A percentile compares a stretch with the other conserved stretches of the same genome.
Evolutionary conservation across 2,113 vertebrate species (phyloP).

Genomic region (Chrysemys picta): DNA sequence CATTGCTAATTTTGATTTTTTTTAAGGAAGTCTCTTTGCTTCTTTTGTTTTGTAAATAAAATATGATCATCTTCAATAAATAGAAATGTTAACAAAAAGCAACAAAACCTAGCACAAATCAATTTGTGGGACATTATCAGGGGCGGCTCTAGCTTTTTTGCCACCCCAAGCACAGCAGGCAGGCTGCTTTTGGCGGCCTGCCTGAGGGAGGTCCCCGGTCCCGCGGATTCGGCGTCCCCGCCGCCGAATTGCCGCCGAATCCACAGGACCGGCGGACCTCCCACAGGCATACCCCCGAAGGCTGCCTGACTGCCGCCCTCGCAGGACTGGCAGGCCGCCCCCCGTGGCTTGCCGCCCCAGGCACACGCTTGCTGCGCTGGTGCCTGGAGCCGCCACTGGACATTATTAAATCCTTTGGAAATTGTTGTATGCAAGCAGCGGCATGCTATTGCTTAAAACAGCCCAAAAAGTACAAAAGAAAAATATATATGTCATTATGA

Average conservation of each 20-base stretch:
- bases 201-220: no score
- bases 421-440: neutral
- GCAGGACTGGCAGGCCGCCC: no score
- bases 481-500: accelerated
- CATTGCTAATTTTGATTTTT: neutral
- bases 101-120: neutral
- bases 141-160: no score
- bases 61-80: neutral
- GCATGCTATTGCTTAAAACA: neutral
- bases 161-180: no score
- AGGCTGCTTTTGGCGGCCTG: no score
- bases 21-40: neutral
- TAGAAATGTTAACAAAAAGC: neutral
- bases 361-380: no score
- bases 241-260: no score
- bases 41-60: neutral
- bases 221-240: no score
- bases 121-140: neutral
- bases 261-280: no score
- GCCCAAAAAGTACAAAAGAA: neutral
- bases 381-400: neutral
- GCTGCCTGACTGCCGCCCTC: no score
- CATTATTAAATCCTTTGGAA: neutral
- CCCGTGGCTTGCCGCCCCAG: no score
- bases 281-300: no score